phyloP scores from a whole-genome alignment of 1,140 invertebrate species.

The Pseudomyrmex gracilis region DNA sequence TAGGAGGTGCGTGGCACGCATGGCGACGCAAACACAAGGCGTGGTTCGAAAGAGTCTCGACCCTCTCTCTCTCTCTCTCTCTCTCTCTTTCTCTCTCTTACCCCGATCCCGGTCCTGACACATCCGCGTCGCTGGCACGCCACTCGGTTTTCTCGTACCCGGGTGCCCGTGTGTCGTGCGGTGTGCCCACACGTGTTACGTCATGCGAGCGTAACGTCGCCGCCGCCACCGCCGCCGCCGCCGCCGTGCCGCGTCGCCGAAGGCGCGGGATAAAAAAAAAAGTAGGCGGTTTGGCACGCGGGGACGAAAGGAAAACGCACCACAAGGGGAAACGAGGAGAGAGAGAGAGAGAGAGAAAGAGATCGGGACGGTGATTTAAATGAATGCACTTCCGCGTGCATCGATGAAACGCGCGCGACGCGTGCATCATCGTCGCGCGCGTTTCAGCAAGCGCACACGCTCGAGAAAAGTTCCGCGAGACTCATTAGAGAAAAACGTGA shows the following conservation, averaged over 20 bases:
- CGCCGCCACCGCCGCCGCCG: no score
- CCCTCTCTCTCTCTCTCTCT: slow-evolving; percentile 22
- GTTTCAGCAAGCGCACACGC: no score
- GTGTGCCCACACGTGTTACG: slow-evolving; percentile 68
- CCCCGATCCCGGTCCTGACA: slow-evolving; percentile 41
- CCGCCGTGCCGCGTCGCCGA: slow-evolving; percentile 21
- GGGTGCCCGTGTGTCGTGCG: slow-evolving; percentile 32
- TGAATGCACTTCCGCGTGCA: slow-evolving; percentile 20
- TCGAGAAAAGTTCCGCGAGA: background rate
- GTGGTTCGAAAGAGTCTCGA: slow-evolving; percentile 80
- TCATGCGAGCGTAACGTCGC: slow-evolving; percentile 61
- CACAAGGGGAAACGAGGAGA: background rate
- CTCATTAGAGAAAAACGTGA: background rate
- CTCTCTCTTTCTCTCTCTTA: background rate
- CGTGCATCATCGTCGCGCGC: background rate
- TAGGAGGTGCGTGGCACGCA: slow-evolving; percentile 84
- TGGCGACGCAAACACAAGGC: slow-evolving; percentile 84
- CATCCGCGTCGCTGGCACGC: slow-evolving; percentile 47
- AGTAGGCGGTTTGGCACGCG: slow-evolving; percentile 10
- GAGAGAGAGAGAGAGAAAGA: background rate
- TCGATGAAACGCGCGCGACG: background rate
- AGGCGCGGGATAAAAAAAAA: slow-evolving; percentile 3
- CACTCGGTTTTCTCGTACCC: slow-evolving; percentile 22
- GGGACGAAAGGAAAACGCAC: background rate
- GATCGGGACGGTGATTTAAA: slow-evolving; percentile 34